A percentile compares a stretch with the other conserved stretches of the same genome.
Conservation (phyloP, 2,888 invertebrate genomes). For the Tricholauxania praeusta region DNA sequence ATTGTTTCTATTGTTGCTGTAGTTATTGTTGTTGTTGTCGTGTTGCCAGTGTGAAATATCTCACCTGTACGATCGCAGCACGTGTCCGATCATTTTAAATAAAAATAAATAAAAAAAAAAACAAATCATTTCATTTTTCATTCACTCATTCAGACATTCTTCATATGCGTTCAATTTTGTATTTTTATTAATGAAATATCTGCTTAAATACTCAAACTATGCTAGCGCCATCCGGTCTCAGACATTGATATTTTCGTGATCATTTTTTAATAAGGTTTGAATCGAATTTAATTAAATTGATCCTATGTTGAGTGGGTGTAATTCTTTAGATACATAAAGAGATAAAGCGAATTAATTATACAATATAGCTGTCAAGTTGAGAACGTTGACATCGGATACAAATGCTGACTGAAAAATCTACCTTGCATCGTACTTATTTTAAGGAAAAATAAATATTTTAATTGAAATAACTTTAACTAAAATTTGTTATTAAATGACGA, state of each 20-base stretch:
- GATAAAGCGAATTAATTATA: too few species aligned
- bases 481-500: too few species aligned
- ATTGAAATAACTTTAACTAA: too few species aligned
- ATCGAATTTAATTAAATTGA: neutral
- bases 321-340: too few species aligned
- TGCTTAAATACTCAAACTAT: neutral
- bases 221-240: slow-evolving; percentile 18
- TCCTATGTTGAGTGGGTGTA: too few species aligned
- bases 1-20: neutral
- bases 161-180: slow-evolving; percentile 12
- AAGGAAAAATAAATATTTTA: too few species aligned
- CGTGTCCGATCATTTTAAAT: neutral
- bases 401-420: too few species aligned
- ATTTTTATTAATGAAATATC: neutral
- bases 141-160: neutral
- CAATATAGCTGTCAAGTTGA: too few species aligned
- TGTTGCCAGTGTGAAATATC: neutral
- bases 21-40: neutral
- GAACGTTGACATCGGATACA: too few species aligned
- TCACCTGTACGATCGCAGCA: neutral
- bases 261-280: neutral
- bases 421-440: too few species aligned
- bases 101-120: too few species aligned
- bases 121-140: neutral
- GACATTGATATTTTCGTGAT: slow-evolving; percentile 1